Evolutionary conservation across 2,797 vertebrate genomes (phyloP), one percentile per base, ranked within the genome.

Genomic region (Acanthurus leucopareius): DNA sequence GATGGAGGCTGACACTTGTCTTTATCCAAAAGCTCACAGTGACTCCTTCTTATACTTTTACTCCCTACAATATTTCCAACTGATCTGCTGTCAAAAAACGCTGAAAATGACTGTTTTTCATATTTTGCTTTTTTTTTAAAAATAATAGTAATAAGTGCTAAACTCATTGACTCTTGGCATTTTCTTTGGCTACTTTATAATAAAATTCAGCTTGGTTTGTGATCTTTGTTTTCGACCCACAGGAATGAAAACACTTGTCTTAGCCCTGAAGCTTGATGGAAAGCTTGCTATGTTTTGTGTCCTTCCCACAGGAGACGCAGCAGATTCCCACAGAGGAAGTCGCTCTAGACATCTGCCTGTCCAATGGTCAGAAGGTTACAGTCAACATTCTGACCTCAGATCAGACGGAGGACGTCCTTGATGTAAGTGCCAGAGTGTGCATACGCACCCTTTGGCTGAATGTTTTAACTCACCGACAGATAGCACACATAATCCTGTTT

Each of bases 301-400:
- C 40, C 8, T 72, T 83, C 48, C 73, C 59, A 45, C 86, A 99
- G 98, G 98, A 99, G 92, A 99, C 98, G 0, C 98, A 99, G 92
- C 97, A 99, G 94, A 97, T 99, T 83, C 97, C 98, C 79, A 99
- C 98, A 1, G 97, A 99, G 90, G 98, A 99, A 68, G 97, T 97
- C 16, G 91, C 96, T 82, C 95, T 99, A 75, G 97, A 99, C 66
- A 96, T 99, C 84, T 94, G 96, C 79, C 97, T 99, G 58, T 98
- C 96, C 75, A 99, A 97, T 0, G 97, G 98, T 48, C 98, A 99
- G 94, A 98, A 96, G 91, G 96, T 99, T 66, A 96, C 96, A 45
- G 96, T 98, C 91, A 96, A 93, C 84, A 97, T 99, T 76, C 93
- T 98, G 60, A 98, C 97, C 48, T 99, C 98, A 0, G 97, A 99